Evolutionary conservation across 2,888 invertebrate species (phyloP), one percentile per base, ranked within the genome.

Genomic region (Cosmopolites sordidus): DNA sequence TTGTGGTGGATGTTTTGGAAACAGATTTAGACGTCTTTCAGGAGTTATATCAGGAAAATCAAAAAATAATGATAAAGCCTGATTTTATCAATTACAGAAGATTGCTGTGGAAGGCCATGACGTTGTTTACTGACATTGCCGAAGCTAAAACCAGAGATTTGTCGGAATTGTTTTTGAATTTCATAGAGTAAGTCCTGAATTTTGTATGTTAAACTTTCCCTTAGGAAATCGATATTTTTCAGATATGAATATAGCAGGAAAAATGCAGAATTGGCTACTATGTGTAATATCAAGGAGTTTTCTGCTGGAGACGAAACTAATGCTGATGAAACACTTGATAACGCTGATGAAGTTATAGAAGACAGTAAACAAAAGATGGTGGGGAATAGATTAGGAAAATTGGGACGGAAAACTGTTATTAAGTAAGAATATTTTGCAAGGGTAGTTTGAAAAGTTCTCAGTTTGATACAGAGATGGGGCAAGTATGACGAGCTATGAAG

Each of bases 91-190:
- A 91, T 70, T 89, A 89, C 69, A 82, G 93, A 60, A 78, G 85
- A 59, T 76, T 92, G 46, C 71, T 96, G n/a, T 87, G 93, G 83
- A 86, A 87, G 73, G 79, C 85, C 16, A 83, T 95, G 81, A 76
- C 79, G 0, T 75, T 79, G 58, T 87, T 92, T 68, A 79, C 88
- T 2, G 82, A 84, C 58, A 77, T 89, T 9, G 87, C 86, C 63
- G 92, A 94, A 73, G 77, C 83, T 1, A 88, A 83, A 70, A 93
- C 92, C 64, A 81, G 87, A 43, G 87, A 91, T 69, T 74, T 94
- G 14, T 85, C 89, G 0, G 81, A 84, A 2, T 66, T 93, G n/a
- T 86, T 97, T 62, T 76, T 95, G 45, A 79, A 82, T 55, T 93
- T 94, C 69, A 82, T 91, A 49, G 81, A 86, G 75, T 83, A 78